These are phyloP conservation scores for Hypomecis punctinalis DNA, from an alignment of 2,888 invertebrate genomes.

Conservation along the genomic window DNA sequence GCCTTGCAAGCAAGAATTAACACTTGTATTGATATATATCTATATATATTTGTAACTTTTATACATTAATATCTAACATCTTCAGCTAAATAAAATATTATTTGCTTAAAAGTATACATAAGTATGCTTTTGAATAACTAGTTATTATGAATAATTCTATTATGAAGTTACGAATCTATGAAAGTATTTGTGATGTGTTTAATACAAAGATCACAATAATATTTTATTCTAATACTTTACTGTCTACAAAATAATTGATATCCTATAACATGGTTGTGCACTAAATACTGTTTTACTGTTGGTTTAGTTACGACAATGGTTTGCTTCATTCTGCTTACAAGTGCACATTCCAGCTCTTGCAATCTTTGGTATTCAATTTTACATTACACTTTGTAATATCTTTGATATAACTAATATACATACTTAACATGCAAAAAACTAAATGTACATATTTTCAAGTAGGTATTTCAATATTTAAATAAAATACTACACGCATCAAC, in stretches of 20 bases:
- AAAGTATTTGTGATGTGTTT: too few relatives aligned
- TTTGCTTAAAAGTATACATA: too few relatives aligned
- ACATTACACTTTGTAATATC: background rate
- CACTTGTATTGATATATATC: too few relatives aligned
- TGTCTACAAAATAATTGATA: background rate
- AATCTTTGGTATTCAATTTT: background rate
- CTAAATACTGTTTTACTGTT: background rate
- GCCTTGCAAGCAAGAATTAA: too few relatives aligned
- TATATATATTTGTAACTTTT: too few relatives aligned
- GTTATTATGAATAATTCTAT: too few relatives aligned
- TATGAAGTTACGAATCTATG: too few relatives aligned
- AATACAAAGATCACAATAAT: too few relatives aligned
- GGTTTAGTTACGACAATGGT: background rate
- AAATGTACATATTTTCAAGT: conserved; percentile 10
- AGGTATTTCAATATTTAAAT: background rate
- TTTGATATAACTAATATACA: conserved; percentile 1
- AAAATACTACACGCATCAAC: conserved; percentile 5
- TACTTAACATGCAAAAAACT: background rate
- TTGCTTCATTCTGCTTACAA: background rate
- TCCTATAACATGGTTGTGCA: conserved; percentile 15
- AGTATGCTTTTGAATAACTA: too few relatives aligned
- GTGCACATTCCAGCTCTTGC: conserved; percentile 1
- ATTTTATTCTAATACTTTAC: too few relatives aligned
- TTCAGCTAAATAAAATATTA: too few relatives aligned
- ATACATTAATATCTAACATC: too few relatives aligned